Conservation (phyloP, 2,888 invertebrate genomes). For the Pinctada fucata region DNA sequence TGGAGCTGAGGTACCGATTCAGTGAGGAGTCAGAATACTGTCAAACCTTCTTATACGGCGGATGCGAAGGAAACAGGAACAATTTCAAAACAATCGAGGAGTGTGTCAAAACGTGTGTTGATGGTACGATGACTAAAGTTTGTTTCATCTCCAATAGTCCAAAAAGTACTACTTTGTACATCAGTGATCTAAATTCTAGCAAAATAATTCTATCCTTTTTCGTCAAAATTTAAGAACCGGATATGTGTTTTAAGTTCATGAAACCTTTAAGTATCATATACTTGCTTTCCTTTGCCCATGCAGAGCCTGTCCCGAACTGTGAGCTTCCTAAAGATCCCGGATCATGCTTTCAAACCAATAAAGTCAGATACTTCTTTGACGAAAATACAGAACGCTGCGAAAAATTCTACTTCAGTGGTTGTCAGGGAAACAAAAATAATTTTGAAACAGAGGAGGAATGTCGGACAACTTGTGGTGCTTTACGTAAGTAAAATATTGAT, state of each 20-base stretch:
- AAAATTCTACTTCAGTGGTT: constrained; percentile 23
- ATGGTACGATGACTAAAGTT: constrained; percentile 2
- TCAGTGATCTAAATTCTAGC: too few relatives aligned
- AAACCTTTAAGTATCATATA: too few relatives aligned
- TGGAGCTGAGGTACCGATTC: constrained; percentile 18
- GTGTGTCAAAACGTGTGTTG: constrained; percentile 22
- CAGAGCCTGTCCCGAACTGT: constrained; percentile 16
- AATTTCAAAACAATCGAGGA: constrained; percentile 21
- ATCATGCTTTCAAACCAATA: constrained; percentile 9
- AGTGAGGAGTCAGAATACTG: constrained; percentile 22
- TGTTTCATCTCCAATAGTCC: too few relatives aligned
- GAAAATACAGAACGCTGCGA: constrained; percentile 16
- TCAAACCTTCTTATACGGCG: constrained; percentile 22
- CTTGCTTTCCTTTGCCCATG: background rate
- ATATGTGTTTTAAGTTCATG: too few relatives aligned
- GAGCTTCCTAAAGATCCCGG: constrained; percentile 13
- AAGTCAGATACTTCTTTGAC: constrained; percentile 2
- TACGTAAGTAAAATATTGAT: background rate
- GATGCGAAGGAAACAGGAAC: constrained; percentile 16
- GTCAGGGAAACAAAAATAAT: constrained; percentile 30
- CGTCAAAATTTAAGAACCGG: too few relatives aligned
- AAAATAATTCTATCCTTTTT: too few relatives aligned
- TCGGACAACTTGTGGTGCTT: constrained; percentile 15
- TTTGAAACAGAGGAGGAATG: constrained; percentile 17
- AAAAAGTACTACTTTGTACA: too few relatives aligned